Evolutionary conservation across 2,113 vertebrate species (phyloP).

Genomic region (Gallinago jamesoni): DNA sequence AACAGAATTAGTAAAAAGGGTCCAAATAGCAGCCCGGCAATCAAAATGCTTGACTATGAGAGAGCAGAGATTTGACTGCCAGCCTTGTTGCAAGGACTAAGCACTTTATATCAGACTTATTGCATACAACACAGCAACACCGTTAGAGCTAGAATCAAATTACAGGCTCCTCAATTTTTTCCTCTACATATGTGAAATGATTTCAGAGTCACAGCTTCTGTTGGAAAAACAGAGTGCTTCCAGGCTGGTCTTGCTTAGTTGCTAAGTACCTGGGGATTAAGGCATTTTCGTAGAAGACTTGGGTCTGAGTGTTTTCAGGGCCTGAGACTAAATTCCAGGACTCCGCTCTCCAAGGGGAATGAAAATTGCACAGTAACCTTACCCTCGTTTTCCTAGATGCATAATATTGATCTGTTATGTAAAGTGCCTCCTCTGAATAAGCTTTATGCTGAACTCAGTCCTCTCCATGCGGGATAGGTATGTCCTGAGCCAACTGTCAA

Average conservation of each 20-base stretch:
- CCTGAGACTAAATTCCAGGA: neutral
- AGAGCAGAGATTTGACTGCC: neutral
- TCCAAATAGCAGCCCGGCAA: neutral
- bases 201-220: neutral
- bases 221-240: neutral
- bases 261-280: neutral
- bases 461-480: neutral
- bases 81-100: neutral
- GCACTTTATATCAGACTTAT: neutral
- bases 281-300: neutral
- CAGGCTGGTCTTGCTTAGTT: neutral
- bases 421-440: neutral
- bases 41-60: neutral
- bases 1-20: neutral
- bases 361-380: neutral
- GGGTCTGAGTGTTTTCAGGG: neutral
- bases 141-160: neutral
- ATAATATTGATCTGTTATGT: neutral
- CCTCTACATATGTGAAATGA: neutral
- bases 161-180: neutral
- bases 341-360: neutral
- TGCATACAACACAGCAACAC: neutral
- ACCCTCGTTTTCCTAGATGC: neutral
- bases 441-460: neutral
- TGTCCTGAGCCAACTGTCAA: neutral